Evolutionary conservation across 2,888 invertebrate species (phyloP).

Genomic region (Leptinotarsa rubiginosa): DNA sequence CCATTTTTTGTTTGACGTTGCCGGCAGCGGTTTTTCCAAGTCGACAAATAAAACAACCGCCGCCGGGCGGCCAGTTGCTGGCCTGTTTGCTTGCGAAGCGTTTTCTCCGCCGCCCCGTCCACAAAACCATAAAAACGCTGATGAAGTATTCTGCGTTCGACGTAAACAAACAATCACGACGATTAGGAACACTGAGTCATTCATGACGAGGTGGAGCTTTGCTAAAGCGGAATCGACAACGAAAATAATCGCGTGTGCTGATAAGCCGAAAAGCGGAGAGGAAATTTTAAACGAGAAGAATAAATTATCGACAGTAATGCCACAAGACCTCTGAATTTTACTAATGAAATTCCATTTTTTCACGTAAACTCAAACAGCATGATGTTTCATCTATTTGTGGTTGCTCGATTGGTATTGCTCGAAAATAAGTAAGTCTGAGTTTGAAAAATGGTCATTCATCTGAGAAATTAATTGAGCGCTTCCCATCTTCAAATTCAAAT

Average conservation of each 20-base stretch:
- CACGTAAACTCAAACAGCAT: too few species aligned
- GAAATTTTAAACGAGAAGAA: neutral
- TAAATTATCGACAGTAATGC: too few species aligned
- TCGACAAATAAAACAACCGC: conserved; percentile 29
- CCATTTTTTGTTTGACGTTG: conserved; percentile 43
- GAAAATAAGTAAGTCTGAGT: too few species aligned
- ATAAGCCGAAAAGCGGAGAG: conserved; percentile 1
- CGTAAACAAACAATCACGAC: conserved; percentile 23
- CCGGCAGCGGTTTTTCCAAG: conserved; percentile 19
- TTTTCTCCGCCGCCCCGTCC: conserved; percentile 21
- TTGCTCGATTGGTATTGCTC: too few species aligned
- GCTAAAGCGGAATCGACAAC: conserved; percentile 1
- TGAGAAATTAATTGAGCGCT: too few species aligned
- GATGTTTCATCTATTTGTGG: too few species aligned
- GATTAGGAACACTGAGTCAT: conserved; percentile 5
- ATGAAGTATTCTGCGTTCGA: conserved; percentile 21
- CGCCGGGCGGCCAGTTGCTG: conserved; percentile 6
- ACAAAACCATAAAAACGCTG: conserved; percentile 27
- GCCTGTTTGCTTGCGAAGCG: conserved; percentile 23
- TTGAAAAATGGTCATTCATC: too few species aligned
- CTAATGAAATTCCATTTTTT: too few species aligned
- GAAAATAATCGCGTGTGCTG: neutral
- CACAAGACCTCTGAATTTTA: too few species aligned
- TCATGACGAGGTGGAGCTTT: conserved; percentile 2
- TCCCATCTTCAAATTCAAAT: too few species aligned